Percentiles rank a stretch among this genome's conserved stretches.
Evolutionary conservation across 2,113 vertebrate species (phyloP).

Genomic region (Cyanocitta stelleri): DNA sequence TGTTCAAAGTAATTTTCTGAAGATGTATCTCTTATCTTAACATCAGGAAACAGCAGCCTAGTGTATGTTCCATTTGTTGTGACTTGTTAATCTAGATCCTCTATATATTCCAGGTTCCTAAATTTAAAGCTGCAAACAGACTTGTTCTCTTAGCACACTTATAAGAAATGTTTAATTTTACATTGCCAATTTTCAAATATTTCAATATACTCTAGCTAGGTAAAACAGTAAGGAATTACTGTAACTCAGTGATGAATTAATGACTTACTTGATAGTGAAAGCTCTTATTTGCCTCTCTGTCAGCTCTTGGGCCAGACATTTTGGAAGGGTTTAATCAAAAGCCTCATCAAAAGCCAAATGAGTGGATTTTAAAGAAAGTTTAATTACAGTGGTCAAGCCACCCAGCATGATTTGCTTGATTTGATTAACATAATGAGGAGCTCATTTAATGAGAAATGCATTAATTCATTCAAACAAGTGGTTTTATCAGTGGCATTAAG

Average conservation of each 20-base stretch:
- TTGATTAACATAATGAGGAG: slow-evolving; percentile 58
- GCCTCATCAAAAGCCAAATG: slow-evolving; percentile 54
- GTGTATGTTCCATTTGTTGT: not conserved
- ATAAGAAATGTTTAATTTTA: not conserved
- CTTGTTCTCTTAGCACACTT: not conserved
- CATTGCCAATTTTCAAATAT: not conserved
- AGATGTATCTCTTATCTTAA: not conserved
- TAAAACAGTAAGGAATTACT: not conserved
- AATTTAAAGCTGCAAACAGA: slow-evolving; percentile 20
- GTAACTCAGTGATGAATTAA: not conserved
- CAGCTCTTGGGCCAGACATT: not conserved
- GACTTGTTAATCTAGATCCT: not conserved
- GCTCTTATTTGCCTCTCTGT: not conserved
- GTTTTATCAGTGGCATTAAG: slow-evolving; percentile 55
- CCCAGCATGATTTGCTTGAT: slow-evolving; percentile 51
- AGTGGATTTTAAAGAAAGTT: slow-evolving; percentile 48
- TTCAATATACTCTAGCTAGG: not conserved
- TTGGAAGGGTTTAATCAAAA: slow-evolving; percentile 60
- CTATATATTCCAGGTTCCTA: not conserved
- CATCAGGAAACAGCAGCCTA: not conserved
- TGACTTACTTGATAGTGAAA: not conserved
- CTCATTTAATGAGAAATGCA: slow-evolving; percentile 60
- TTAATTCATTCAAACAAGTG: slow-evolving; percentile 61
- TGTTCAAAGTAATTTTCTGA: not conserved
- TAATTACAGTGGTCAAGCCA: slow-evolving; percentile 64